These are phyloP conservation scores for Onychomys leucogaster DNA, from an alignment of 2,797 vertebrate species.

Conservation along the genomic window DNA sequence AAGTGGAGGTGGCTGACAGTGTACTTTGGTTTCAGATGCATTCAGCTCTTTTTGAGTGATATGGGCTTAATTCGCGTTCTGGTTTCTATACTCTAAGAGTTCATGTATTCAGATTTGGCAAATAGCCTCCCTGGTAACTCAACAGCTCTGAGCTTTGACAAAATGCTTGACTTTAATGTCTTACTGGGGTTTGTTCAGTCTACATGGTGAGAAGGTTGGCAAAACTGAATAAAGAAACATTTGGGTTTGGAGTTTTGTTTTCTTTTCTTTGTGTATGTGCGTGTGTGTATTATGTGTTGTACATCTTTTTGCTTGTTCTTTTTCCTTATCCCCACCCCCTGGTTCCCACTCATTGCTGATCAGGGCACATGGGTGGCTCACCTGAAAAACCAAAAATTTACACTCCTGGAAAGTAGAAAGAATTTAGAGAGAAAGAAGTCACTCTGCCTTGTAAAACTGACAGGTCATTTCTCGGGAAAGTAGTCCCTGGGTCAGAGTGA, in stretches of 20 bases:
- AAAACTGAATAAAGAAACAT: slow-evolving; percentile 37
- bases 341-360: slow-evolving; percentile 44
- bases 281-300: background rate
- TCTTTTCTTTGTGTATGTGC: background rate
- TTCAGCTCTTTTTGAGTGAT: slow-evolving; percentile 89
- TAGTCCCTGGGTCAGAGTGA: slow-evolving; percentile 10
- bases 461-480: slow-evolving; percentile 38
- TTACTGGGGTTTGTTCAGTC: slow-evolving; percentile 71
- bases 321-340: background rate
- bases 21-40: slow-evolving; percentile 89
- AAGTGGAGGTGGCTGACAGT: slow-evolving; percentile 89
- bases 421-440: slow-evolving; percentile 40
- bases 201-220: slow-evolving; percentile 48
- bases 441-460: background rate
- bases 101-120: slow-evolving; percentile 83
- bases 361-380: slow-evolving; percentile 51
- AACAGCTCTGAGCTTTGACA: slow-evolving; percentile 73
- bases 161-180: slow-evolving; percentile 65
- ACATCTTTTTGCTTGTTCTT: background rate
- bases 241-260: background rate
- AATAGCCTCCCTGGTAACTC: slow-evolving; percentile 62
- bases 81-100: slow-evolving; percentile 84
- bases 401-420: background rate
- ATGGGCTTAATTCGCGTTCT: slow-evolving; percentile 87
- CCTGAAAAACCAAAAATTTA: slow-evolving; percentile 62